Evolutionary conservation across 2,797 vertebrate genomes (phyloP), one percentile per base, ranked within the genome.

Genomic region (Nothura maculosa): DNA sequence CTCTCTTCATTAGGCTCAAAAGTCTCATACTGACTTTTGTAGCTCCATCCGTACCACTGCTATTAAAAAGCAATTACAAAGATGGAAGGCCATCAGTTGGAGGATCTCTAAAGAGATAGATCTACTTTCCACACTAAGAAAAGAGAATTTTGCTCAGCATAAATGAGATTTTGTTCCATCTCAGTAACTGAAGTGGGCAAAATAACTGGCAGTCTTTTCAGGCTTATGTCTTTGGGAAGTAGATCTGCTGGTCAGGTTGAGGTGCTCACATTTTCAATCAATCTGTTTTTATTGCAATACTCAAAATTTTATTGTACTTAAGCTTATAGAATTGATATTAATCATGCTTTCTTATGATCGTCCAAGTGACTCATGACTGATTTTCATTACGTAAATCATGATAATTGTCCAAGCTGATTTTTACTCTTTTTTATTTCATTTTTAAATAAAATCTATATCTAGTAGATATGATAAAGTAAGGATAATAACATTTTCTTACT

Each of bases 361-460:
- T 43, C 27, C 28, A 14, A 16, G 93, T 38, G 38, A n/a, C 70
- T 76, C 47, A 61, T 52, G n/a, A 42, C 50, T 76, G 30, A 60
- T 83, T 80, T 95, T 95, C 63, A 69, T 91, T 75, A 74, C 22
- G 27, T 66, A 83, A 80, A 63, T 22, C 28, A 68, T 52, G 16
- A 61, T 42, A 48, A 61, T 42, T 43, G 75, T 73, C 74, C 76
- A 9, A 55, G 24, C 27, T 64, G 28, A 38, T 32, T 83, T 75
- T 67, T 83, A 68, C 34, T 72, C 12, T 74, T 75, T 74, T 74
- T 4, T 43, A 54, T 90, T 85, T 85, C 64, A 80, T 95, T 95
- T 96, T 74, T 94, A 76, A 86, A 92, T 93, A 81, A 95, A 92
- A 89, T 75, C 30, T 67, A 67, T 92, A 85, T 82, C 30, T 2